Evolutionary conservation across 1,140 invertebrate genomes (phyloP), one percentile per base, ranked within the genome.

Genomic region (Philopotamus ludificatus): DNA sequence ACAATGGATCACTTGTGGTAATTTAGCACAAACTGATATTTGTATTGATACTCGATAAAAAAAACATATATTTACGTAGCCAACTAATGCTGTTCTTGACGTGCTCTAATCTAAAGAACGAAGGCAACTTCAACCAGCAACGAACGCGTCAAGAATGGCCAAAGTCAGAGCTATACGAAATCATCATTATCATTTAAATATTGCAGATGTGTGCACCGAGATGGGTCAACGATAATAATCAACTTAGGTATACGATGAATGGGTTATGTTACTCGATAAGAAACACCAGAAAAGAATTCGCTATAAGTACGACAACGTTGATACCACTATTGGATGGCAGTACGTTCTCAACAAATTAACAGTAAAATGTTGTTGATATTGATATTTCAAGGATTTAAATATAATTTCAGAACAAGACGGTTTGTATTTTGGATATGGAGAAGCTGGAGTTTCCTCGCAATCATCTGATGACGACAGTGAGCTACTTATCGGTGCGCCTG

Each of bases 391-490:
- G n/a, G n/a, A 34, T 34, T 34, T 34, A 12, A 7, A 34, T 34
- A 34, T 34, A 34, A 34, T 12, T 34, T 34, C 28, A 7, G 28
- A 7, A 34, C 28, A 34, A 34, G 12, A 47, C 18, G 18, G 18
- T 20, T 7, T 16, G 10, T 47, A 47, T 47, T 47, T 15, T 47
- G 10, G 8, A 8, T 47, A 47, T 47, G 44, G 44, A 47, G 10
- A 84, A 71, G 73, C 77, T 3, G 83, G 83, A 0, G 72, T 83
- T 26, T 82, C 83, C 18, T 72, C 76, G 12, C 82, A 82, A 64
- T 74, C 81, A 0, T 75, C 78, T 0, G 74, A 78, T 12, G 74
- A 79, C 18, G 73, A 75, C 49, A 74, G 76, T 20, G 77, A 78
- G 22, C 71, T 85, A 1, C 72, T 86, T 1, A 75, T 86, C n/a